Percentiles rank a stretch among this genome's conserved stretches.
These are phyloP conservation scores for Ardeotis arabs DNA, from an alignment of 2,113 vertebrate genomes.

Conservation along the genomic window DNA sequence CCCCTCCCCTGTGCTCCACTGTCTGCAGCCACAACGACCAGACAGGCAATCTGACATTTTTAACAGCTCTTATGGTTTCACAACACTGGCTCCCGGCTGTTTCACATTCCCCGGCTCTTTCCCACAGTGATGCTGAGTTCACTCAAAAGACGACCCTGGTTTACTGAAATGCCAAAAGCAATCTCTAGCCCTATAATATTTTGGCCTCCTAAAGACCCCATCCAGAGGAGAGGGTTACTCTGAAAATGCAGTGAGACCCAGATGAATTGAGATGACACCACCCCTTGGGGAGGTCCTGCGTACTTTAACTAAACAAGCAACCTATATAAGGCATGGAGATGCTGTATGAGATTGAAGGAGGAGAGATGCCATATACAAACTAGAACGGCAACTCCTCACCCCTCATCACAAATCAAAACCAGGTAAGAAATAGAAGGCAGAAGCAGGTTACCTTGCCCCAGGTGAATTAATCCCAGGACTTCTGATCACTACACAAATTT, in stretches of 20 bases:
- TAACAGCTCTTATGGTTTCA: constrained; percentile 2
- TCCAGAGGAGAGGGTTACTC: not conserved
- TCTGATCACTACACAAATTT: not conserved
- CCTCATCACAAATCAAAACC: not conserved
- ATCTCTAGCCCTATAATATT: not conserved
- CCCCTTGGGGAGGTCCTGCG: not conserved
- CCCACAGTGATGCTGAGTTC: not conserved
- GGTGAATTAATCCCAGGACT: not conserved
- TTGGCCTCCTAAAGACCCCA: constrained; percentile 30
- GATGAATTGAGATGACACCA: constrained; percentile 22
- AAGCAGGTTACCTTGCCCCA: not conserved
- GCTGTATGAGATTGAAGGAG: not conserved
- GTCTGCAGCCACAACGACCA: not conserved
- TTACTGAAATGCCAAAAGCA: constrained; percentile 16
- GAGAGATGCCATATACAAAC: not conserved
- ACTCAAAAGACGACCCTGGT: not conserved
- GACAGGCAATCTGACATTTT: not conserved
- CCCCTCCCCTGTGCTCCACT: not conserved
- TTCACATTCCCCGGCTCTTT: not conserved
- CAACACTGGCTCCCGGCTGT: not conserved
- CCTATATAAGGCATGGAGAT: not conserved
- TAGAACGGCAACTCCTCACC: not conserved
- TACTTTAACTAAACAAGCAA: not conserved
- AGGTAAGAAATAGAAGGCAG: not conserved
- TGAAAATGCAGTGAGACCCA: not conserved